A percentile compares a stretch with the other conserved stretches of the same genome.
These are phyloP conservation scores for Entomobrya multifasciata DNA, from an alignment of 2,888 invertebrate genomes.

Conservation along the genomic window DNA sequence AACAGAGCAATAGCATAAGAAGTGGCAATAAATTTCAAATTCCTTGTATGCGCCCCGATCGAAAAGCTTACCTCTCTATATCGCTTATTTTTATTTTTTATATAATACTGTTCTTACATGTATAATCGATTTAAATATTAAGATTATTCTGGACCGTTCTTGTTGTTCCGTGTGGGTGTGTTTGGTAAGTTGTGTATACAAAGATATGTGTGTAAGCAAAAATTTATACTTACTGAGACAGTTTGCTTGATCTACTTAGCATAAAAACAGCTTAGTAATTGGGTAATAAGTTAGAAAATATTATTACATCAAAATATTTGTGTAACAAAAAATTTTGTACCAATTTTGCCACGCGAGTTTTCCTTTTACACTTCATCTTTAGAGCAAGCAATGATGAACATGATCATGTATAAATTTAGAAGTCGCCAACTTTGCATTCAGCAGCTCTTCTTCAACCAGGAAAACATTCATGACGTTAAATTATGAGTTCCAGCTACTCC, in stretches of 20 bases:
- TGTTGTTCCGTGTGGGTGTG: constrained; percentile 21
- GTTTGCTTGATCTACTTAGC: too few species aligned
- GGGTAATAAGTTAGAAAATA: constrained; percentile 1
- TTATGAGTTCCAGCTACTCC: constrained; percentile 28
- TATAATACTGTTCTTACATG: too few species aligned
- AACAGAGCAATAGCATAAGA: constrained; percentile 11
- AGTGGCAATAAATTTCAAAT: constrained; percentile 15
- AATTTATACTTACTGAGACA: too few species aligned
- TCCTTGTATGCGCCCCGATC: neutral
- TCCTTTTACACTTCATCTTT: too few species aligned
- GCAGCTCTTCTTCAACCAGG: neutral
- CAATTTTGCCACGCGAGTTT: neutral
- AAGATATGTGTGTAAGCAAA: too few species aligned
- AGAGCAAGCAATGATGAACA: too few species aligned
- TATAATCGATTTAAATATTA: neutral
- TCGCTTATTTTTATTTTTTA: neutral
- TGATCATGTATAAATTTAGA: neutral
- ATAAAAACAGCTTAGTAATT: too few species aligned
- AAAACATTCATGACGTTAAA: neutral
- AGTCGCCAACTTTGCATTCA: neutral
- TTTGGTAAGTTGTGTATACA: neutral
- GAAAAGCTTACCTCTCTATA: neutral
- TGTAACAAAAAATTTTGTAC: neutral
- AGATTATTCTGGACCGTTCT: neutral
- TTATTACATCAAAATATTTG: constrained; percentile 16